Conservation (phyloP, 35 echinoderm and acorn worm species). For the Holothuria glaberrima region DNA sequence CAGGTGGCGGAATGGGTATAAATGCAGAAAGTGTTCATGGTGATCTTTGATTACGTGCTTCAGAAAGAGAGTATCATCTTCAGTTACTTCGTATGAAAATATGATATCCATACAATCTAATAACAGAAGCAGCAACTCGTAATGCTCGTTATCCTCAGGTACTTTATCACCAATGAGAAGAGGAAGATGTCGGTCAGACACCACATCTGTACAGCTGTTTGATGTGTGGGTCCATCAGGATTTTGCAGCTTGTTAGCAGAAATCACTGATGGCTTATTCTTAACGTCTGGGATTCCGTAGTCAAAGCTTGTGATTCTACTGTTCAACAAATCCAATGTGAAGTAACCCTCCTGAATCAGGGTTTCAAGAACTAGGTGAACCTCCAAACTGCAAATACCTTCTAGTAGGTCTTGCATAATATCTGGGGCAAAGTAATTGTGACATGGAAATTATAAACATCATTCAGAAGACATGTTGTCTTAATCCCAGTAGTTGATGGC, state of each 20-base stretch:
- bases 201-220: conserved; percentile 69
- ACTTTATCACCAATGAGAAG: conserved; percentile 68
- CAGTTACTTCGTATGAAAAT: conserved; percentile 52
- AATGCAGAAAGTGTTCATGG: conserved; percentile 40
- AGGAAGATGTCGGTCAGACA: conserved; percentile 54
- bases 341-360: conserved; percentile 11
- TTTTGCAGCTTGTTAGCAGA: conserved; percentile 43
- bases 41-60: conserved; percentile 68
- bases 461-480: conserved; percentile 54
- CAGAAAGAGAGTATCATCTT: conserved; percentile 39
- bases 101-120: conserved; percentile 65
- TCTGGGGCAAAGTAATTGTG: conserved; percentile 50
- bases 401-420: conserved; percentile 73
- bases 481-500: conserved; percentile 65
- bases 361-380: conserved; percentile 35
- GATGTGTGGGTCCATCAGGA: conserved; percentile 44
- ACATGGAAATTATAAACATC: conserved; percentile 66
- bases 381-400: conserved; percentile 63
- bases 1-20: conserved; percentile 11
- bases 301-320: conserved; percentile 70
- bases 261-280: conserved; percentile 47
- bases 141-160: conserved; percentile 58
- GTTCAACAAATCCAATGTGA: conserved; percentile 43
- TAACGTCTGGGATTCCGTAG: conserved; percentile 38
- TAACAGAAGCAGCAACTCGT: conserved; percentile 46